Conservation (phyloP, 1,140 invertebrate genomes). For the Bombus soroeensis region DNA sequence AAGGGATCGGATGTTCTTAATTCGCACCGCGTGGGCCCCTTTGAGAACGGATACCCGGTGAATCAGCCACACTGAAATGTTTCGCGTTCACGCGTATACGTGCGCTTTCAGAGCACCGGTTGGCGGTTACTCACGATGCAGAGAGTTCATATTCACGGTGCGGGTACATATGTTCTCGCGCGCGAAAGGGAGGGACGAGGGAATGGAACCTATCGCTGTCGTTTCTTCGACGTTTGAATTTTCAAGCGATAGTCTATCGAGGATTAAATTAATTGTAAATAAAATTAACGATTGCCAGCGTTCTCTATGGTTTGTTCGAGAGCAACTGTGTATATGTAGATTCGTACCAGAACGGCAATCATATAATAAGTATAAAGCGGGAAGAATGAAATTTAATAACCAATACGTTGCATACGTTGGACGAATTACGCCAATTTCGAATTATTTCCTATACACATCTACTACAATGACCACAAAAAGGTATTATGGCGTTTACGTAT, state of each 20-base stretch:
- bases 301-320: neutral
- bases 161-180: constrained; percentile 40
- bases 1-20: neutral
- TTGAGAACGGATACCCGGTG: constrained; percentile 23
- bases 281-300: neutral
- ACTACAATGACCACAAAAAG: rapidly evolving
- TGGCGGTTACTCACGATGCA: constrained; percentile 10
- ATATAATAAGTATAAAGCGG: too few species aligned
- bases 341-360: too few species aligned
- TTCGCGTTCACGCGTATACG: constrained; percentile 28
- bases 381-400: too few species aligned
- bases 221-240: constrained; percentile 28
- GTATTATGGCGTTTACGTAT: too few species aligned
- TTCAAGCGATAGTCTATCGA: constrained; percentile 15
- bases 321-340: neutral
- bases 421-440: too few species aligned
- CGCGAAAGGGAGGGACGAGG: neutral
- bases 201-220: constrained; percentile 33
- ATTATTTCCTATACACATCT: too few species aligned
- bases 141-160: constrained; percentile 39
- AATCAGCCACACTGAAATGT: constrained; percentile 29
- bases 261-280: too few species aligned
- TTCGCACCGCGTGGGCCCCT: neutral
- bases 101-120: neutral
- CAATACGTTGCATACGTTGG: too few species aligned